These are phyloP conservation scores for Synergus umbraculus DNA, from an alignment of 2,888 invertebrate species.

Conservation along the genomic window DNA sequence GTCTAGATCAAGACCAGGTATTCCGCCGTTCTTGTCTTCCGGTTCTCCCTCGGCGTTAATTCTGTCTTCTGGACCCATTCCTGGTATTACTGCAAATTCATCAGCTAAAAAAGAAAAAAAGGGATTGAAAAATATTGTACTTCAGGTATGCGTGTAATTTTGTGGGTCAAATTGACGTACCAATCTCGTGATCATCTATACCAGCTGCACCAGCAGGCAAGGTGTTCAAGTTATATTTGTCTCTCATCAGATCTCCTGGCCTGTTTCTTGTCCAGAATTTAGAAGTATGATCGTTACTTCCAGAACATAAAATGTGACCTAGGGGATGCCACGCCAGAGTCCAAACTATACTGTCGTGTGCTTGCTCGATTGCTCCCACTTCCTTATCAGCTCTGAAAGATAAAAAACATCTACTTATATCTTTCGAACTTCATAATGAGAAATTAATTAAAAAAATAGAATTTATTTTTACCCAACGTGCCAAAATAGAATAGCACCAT, in stretches of 20 bases:
- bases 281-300: constrained; percentile 99
- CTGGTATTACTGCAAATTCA: constrained; percentile 91
- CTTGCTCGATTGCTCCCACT: constrained; percentile 98
- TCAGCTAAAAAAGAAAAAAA: constrained; percentile 78
- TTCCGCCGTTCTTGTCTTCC: constrained; percentile 78
- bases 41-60: constrained; percentile 81
- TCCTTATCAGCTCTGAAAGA: constrained; percentile 92
- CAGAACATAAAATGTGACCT: constrained; percentile 98
- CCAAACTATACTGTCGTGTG: constrained; percentile 99
- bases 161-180: constrained; percentile 70
- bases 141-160: not conserved
- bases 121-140: not conserved
- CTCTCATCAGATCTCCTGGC: constrained; percentile 98
- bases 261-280: constrained; percentile 99
- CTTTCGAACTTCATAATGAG: not conserved
- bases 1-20: constrained; percentile 93
- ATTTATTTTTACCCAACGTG: constrained; percentile 88
- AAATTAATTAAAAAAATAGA: constrained; percentile 9
- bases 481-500: constrained; percentile 99
- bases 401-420: not conserved
- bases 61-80: constrained; percentile 99
- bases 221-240: constrained; percentile 97
- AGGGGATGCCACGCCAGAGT: constrained; percentile 99
- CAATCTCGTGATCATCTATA: constrained; percentile 85
- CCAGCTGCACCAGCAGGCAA: constrained; percentile 89